phyloP scores from a whole-genome alignment of 2,888 invertebrate species.

The Sabellastarte sp. region DNA sequence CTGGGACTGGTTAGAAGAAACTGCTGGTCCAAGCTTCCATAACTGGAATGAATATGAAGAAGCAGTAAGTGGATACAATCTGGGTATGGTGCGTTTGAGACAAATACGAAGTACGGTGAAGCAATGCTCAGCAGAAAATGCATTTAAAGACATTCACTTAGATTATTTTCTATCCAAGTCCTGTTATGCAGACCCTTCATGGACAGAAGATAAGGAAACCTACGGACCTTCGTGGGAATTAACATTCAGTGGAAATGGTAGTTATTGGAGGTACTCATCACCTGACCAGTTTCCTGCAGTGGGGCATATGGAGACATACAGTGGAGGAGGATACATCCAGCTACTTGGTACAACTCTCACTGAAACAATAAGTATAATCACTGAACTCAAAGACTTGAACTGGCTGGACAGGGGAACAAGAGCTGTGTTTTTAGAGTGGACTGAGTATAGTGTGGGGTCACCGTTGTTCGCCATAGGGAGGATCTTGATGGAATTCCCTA shows the following conservation, averaged over 20 bases:
- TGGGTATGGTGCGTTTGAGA: not conserved
- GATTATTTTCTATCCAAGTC: not conserved
- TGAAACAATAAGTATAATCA: slow-evolving; percentile 38
- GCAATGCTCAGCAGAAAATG: not conserved
- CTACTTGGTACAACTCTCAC: slow-evolving; percentile 43
- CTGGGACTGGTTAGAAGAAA: not conserved
- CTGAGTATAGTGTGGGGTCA: slow-evolving; percentile 61
- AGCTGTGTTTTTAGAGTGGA: slow-evolving; percentile 64
- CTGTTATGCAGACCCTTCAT: not conserved
- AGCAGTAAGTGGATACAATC: not conserved
- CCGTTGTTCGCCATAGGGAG: slow-evolving; percentile 61
- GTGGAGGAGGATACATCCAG: slow-evolving; percentile 62
- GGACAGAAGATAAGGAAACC: not conserved
- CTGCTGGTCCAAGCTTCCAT: not conserved
- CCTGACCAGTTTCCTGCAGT: not conserved
- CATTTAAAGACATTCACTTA: too few species aligned
- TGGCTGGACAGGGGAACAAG: slow-evolving; percentile 63
- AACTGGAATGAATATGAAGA: not conserved
- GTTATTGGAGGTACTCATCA: not conserved
- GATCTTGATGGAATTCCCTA: slow-evolving; percentile 52
- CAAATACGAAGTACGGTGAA: not conserved
- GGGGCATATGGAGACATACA: slow-evolving; percentile 43
- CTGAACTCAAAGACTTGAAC: slow-evolving; percentile 47
- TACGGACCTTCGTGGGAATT: not conserved
- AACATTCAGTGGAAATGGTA: not conserved